Percentiles rank a stretch among this genome's conserved stretches.
Evolutionary conservation across 1,140 invertebrate genomes (phyloP).

Genomic region (Drosophila pseudoananassae): DNA sequence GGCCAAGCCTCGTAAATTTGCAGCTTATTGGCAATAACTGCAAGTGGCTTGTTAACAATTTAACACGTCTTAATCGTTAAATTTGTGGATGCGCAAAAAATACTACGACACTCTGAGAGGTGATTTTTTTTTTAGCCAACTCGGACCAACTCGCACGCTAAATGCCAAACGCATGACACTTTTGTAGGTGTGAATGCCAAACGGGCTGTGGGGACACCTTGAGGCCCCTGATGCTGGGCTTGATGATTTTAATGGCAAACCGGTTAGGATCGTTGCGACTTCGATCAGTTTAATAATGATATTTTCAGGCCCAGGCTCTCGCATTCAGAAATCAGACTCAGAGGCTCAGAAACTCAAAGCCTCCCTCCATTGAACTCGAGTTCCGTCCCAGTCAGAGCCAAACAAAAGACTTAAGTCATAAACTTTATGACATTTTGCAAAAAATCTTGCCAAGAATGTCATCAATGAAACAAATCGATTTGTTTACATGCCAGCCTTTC

Average conservation of each 20-base stretch:
- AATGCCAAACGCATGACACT: constrained; percentile 82
- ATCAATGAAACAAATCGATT: constrained; percentile 84
- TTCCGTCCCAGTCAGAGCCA: constrained; percentile 41
- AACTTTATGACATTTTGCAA: constrained; percentile 84
- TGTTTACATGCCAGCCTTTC: constrained; percentile 77
- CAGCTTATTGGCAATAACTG: constrained; percentile 84
- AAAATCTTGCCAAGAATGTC: constrained; percentile 80
- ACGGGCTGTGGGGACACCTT: constrained; percentile 52
- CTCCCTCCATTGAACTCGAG: background rate
- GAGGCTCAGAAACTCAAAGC: background rate
- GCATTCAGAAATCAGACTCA: constrained; percentile 5
- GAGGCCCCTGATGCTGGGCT: constrained; percentile 37
- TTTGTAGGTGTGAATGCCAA: constrained; percentile 83
- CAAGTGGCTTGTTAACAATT: constrained; percentile 84
- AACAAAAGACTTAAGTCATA: constrained; percentile 84
- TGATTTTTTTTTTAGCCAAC: constrained; percentile 23
- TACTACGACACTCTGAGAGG: constrained; percentile 14
- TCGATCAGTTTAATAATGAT: constrained; percentile 79
- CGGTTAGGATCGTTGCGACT: constrained; percentile 45
- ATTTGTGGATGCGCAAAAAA: constrained; percentile 71
- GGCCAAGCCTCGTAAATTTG: constrained; percentile 80
- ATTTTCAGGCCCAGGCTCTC: constrained; percentile 54
- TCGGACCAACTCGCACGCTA: constrained; percentile 43
- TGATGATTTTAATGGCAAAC: constrained; percentile 50
- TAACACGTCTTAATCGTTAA: constrained; percentile 84